Base-by-base conservation (phyloP, 1,140 invertebrate genomes). In the Goniozus legneri region DNA sequence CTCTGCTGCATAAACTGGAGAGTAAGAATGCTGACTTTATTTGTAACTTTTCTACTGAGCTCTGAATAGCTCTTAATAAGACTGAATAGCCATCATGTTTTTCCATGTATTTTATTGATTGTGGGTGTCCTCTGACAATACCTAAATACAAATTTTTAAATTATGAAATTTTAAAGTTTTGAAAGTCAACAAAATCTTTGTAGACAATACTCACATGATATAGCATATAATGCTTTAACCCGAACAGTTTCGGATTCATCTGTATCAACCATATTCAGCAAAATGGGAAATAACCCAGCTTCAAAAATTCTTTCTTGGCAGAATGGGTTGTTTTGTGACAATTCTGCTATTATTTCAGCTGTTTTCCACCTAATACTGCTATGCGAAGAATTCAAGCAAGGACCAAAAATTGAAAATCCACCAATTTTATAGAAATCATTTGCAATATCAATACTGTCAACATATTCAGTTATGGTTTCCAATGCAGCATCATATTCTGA, bases 361-460 rank as follows among this genome's bases (percentile, higher is more conserved):
- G 81, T 80, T 41, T 71, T 72, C 57, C 78, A 79, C 20, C 86
- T 76, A 0, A 91, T 75, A 8, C 79, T 77, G 2, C 76, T 64
- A 50, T 85, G 80, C 3, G 79, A 67, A 41, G 81, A 83, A 49
- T 81, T 78, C 16, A 89, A 69, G 58, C 88, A 84, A 0, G 81
- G 68, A 0, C 80, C 76, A 33, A 92, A 79, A 32, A 89, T 78
- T 0, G 78, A 69, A 60, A 88, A 89, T 1, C 88, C 89, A 6
- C 86, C 86, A 56, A 92, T 82, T 73, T 90, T 91, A 56, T 85
- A 83, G 65, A 91, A 91, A 77, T 91, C 87, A 62, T 84, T 86
- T 10, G 88, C 86, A 36, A 83, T 73, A 65, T 91, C 87, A 37
- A 88, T 82, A 49, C 81, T 79, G 62, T 87, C 85, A 40, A 85